Percentiles rank a stretch among this genome's conserved stretches.
phyloP scores from a whole-genome alignment of 2,113 vertebrate species.

The Saguinus imperator region DNA sequence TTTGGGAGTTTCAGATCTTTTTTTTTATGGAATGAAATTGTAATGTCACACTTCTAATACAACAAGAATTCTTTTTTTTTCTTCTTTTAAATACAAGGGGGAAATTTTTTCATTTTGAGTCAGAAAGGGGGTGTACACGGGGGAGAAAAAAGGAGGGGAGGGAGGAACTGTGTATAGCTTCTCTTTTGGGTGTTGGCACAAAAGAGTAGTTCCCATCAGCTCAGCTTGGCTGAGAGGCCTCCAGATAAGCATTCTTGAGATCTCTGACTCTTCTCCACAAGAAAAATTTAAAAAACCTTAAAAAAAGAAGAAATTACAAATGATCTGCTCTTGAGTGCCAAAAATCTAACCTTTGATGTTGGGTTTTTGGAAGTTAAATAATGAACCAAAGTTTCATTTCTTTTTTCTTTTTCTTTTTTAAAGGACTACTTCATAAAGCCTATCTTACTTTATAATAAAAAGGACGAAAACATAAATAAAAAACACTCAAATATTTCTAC shows the following conservation, averaged over 20 bases:
- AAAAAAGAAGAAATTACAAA: slow-evolving; percentile 77
- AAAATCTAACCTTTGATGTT: slow-evolving; percentile 83
- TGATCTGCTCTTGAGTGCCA: slow-evolving; percentile 79
- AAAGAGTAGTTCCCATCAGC: slow-evolving; percentile 60
- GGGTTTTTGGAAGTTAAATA: slow-evolving; percentile 84
- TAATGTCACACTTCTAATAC: neutral
- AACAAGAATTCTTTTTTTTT: neutral
- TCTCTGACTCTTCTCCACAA: slow-evolving; percentile 77
- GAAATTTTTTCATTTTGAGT: slow-evolving; percentile 63
- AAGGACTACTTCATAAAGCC: slow-evolving; percentile 80
- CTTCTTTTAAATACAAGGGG: slow-evolving; percentile 37
- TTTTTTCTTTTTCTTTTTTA: neutral
- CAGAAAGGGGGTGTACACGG: neutral
- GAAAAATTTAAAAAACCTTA: slow-evolving; percentile 72
- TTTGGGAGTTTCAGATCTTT: slow-evolving; percentile 56
- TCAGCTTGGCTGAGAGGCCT: slow-evolving; percentile 66
- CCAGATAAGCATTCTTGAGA: slow-evolving; percentile 79
- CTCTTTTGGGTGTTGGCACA: slow-evolving; percentile 61
- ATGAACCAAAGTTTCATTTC: slow-evolving; percentile 75
- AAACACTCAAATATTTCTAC: slow-evolving; percentile 84
- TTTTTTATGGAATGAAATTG: slow-evolving; percentile 49
- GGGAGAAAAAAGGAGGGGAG: neutral
- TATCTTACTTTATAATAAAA: slow-evolving; percentile 84
- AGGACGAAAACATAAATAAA: slow-evolving; percentile 85
- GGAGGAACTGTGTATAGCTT: neutral